Conservation (phyloP, 2,797 vertebrate genomes). For the Bucorvus abyssinicus region DNA sequence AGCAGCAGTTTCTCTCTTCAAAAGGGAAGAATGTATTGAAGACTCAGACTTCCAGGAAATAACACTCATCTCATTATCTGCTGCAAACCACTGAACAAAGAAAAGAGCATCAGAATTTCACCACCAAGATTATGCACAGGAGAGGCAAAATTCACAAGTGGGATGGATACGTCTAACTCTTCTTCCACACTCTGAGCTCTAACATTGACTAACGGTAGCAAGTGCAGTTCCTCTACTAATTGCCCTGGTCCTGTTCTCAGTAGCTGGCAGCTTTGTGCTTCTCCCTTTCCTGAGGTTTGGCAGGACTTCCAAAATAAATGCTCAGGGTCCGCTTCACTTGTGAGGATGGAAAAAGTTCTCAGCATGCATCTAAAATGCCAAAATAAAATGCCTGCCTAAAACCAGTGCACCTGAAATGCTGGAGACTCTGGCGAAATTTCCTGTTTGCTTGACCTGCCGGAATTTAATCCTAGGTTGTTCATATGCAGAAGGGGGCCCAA, state of each 20-base stretch:
- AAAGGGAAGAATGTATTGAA: constrained; percentile 8
- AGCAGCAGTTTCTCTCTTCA: constrained; percentile 43
- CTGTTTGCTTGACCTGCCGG: neutral
- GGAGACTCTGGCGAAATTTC: neutral
- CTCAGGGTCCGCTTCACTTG: neutral
- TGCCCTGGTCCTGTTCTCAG: neutral
- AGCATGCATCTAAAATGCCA: neutral
- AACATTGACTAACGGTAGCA: neutral
- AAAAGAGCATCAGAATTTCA: neutral
- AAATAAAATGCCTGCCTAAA: neutral
- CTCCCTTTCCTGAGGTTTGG: neutral
- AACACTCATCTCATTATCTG: constrained; percentile 14
- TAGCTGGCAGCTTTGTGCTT: neutral
- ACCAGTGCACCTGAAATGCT: neutral
- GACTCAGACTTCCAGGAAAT: constrained; percentile 31
- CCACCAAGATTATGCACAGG: neutral
- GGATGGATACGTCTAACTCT: neutral
- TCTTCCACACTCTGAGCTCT: neutral
- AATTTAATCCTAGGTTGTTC: neutral
- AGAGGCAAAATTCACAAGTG: neutral
- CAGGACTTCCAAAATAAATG: neutral
- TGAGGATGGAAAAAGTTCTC: neutral
- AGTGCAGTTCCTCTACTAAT: neutral
- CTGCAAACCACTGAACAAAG: neutral
- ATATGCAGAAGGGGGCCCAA: neutral